Conservation (phyloP, 2,888 invertebrate species). For the Dexiosoma caninum region DNA sequence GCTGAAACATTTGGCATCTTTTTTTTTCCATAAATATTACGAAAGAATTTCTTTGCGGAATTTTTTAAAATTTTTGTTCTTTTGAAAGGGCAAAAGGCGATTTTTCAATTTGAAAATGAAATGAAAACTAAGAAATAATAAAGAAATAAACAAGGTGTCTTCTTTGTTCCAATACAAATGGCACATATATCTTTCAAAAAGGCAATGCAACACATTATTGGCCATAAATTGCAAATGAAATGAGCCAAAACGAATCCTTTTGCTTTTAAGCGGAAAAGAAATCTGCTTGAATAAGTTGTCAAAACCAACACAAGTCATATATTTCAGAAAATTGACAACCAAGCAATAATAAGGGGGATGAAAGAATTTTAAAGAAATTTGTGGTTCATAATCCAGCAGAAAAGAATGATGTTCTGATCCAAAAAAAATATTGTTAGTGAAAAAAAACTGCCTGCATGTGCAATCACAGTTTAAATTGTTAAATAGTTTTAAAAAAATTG, state of each 20-base stretch:
- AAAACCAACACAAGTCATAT: neutral
- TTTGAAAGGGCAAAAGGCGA: too few relatives aligned
- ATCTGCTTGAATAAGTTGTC: neutral
- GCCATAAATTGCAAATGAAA: conserved; percentile 75
- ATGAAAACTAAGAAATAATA: too few relatives aligned
- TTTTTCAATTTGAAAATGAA: too few relatives aligned
- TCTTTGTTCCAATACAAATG: neutral
- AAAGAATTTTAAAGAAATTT: conserved; percentile 24
- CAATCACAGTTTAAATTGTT: too few relatives aligned
- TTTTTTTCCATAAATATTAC: too few relatives aligned
- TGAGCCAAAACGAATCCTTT: conserved; percentile 73
- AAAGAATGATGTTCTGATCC: neutral
- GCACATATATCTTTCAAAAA: neutral
- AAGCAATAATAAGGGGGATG: neutral
- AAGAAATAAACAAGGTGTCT: conserved; percentile 22
- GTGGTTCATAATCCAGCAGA: conserved; percentile 43
- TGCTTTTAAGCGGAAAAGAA: neutral
- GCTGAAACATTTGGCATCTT: neutral
- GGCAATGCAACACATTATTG: conserved; percentile 46
- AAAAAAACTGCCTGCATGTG: conserved; percentile 56
- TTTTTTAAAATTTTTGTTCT: too few relatives aligned
- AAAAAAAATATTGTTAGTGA: neutral
- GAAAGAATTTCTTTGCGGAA: too few relatives aligned
- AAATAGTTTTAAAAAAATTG: too few relatives aligned
- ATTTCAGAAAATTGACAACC: neutral